Percentiles rank a stretch among this genome's conserved stretches.
Evolutionary conservation across 2,888 invertebrate genomes (phyloP).

Genomic region (Coenonympha glycerion): DNA sequence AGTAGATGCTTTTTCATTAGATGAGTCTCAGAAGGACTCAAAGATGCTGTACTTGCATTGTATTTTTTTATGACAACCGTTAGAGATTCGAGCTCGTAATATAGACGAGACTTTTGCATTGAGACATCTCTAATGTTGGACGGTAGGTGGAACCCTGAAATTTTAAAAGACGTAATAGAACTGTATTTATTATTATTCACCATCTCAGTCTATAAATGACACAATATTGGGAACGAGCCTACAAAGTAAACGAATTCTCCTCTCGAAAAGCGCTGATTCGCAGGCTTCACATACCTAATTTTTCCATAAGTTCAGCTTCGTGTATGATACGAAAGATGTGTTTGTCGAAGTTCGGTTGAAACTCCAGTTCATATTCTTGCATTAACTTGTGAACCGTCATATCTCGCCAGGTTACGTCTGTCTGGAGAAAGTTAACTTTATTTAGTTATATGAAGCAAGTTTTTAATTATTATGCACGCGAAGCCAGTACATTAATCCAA

Average conservation of each 20-base stretch:
- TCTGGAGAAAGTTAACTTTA: constrained; percentile 36
- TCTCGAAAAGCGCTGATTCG: no score
- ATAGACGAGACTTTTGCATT: constrained; percentile 79
- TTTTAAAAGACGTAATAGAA: not conserved
- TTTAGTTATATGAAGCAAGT: not conserved
- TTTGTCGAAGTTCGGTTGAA: constrained; percentile 79
- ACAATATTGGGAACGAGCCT: no score
- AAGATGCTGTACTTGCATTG: constrained; percentile 77
- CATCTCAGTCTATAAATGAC: no score
- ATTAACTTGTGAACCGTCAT: constrained; percentile 80
- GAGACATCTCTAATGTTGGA: constrained; percentile 68
- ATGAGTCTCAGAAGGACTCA: constrained; percentile 83
- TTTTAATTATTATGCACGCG: not conserved
- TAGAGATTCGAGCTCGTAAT: constrained; percentile 79
- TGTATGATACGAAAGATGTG: constrained; percentile 81
- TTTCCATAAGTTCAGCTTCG: constrained; percentile 85
- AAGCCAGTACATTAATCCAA: not conserved
- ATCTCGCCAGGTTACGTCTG: constrained; percentile 80
- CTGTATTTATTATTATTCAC: no score
- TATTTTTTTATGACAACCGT: constrained; percentile 78
- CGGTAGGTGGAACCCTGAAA: constrained; percentile 62
- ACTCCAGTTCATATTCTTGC: constrained; percentile 80
- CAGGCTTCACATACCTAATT: constrained; percentile 77
- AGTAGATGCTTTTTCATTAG: constrained; percentile 81
- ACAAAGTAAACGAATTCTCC: no score